These are phyloP conservation scores for Procambarus virginalis DNA, from an alignment of 1,140 invertebrate genomes.

Conservation along the genomic window DNA sequence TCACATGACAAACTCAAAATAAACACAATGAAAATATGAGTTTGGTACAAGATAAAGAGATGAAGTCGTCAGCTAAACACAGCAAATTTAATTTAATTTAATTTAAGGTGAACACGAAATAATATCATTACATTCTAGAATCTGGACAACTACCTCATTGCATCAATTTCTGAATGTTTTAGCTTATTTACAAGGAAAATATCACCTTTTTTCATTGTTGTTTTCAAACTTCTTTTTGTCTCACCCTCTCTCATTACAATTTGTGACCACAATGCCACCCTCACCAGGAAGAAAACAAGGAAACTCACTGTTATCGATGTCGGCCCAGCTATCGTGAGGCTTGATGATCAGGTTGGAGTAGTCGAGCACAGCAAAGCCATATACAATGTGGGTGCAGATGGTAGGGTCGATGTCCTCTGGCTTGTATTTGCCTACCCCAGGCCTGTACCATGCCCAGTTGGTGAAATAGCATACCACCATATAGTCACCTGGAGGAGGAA, in stretches of 20 bases:
- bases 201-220: no score
- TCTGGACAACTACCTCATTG: no score
- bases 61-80: no score
- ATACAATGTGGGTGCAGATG: constrained; percentile 76
- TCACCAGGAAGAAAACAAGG: not conserved
- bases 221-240: not conserved
- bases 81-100: no score
- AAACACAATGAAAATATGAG: no score
- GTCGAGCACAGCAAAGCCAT: constrained; percentile 75
- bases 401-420: constrained; percentile 74
- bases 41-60: no score
- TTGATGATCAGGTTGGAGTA: constrained; percentile 70
- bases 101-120: no score
- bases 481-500: constrained; percentile 69
- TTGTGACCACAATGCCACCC: not conserved
- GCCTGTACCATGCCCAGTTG: constrained; percentile 75
- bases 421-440: constrained; percentile 73
- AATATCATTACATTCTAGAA: no score
- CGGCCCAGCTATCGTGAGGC: constrained; percentile 72
- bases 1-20: no score
- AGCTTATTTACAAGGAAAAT: no score
- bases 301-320: constrained; percentile 71
- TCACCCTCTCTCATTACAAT: not conserved
- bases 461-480: constrained; percentile 78
- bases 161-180: no score